phyloP scores from a whole-genome alignment of 2,113 vertebrate genomes.

The Euleptes europaea region DNA sequence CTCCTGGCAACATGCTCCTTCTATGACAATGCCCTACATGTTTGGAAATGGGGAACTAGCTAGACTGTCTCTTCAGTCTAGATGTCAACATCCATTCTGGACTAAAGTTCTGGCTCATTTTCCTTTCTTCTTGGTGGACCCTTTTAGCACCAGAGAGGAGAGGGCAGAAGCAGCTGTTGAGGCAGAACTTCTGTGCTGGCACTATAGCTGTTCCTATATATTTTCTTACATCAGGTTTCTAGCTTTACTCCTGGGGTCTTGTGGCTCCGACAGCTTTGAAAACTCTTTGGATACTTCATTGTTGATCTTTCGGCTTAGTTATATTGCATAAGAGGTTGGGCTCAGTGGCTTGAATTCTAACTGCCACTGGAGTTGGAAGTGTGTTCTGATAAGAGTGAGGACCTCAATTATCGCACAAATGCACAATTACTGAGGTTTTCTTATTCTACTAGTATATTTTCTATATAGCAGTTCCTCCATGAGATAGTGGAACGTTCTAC shows the following conservation, averaged over 20 bases:
- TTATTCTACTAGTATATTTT: too few species aligned
- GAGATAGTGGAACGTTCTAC: too few species aligned
- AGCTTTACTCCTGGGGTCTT: not conserved
- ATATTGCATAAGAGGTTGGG: not conserved
- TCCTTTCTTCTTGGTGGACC: not conserved
- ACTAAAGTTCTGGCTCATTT: too few species aligned
- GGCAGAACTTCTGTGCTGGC: not conserved
- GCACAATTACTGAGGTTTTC: not conserved
- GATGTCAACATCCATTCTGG: not conserved
- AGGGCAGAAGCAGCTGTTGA: not conserved
- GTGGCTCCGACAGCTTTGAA: not conserved
- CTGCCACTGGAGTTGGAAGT: not conserved
- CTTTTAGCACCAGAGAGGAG: not conserved
- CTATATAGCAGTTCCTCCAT: not conserved
- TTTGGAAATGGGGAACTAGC: slow-evolving; percentile 90
- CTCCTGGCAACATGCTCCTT: slow-evolving; percentile 93
- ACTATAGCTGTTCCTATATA: not conserved
- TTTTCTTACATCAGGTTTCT: not conserved
- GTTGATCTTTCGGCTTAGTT: not conserved
- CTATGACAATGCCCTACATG: slow-evolving; percentile 89
- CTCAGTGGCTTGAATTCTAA: not conserved
- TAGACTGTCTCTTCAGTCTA: slow-evolving; percentile 23
- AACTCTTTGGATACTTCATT: slow-evolving; percentile 5
- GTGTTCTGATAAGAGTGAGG: not conserved
- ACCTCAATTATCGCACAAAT: not conserved